A percentile compares a stretch with the other conserved stretches of the same genome.
phyloP scores from a whole-genome alignment of 2,888 invertebrate genomes.

The Eudemis profundana region DNA sequence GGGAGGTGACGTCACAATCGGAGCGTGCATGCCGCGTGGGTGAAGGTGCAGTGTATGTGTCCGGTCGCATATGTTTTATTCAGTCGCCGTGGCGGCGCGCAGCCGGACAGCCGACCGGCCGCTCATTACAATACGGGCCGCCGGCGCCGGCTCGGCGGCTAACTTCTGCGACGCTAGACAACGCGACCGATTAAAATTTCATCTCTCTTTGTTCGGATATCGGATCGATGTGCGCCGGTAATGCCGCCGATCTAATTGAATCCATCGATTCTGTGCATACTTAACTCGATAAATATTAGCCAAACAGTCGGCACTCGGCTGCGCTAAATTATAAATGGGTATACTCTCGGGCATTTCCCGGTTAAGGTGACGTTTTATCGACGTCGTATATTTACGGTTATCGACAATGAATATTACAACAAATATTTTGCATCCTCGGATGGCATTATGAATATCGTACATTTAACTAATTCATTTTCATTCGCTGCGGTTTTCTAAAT shows the following conservation, averaged over 20 bases:
- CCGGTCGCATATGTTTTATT: constrained; percentile 53
- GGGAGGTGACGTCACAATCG: constrained; percentile 30
- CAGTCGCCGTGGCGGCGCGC: constrained; percentile 46
- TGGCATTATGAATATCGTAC: too few relatives aligned
- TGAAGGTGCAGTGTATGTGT: constrained; percentile 37
- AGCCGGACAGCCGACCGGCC: constrained; percentile 53
- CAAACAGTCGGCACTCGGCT: constrained; percentile 14
- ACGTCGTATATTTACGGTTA: not conserved
- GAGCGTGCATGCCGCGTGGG: constrained; percentile 32
- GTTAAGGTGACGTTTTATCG: not conserved
- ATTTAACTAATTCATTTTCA: too few relatives aligned
- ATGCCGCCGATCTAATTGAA: constrained; percentile 69
- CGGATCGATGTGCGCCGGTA: constrained; percentile 75
- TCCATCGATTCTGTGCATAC: constrained; percentile 60
- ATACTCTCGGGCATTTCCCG: not conserved
- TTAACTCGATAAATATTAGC: constrained; percentile 48
- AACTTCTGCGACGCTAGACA: constrained; percentile 73
- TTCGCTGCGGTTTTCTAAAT: too few relatives aligned
- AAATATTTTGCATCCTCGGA: too few relatives aligned
- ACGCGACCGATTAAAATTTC: constrained; percentile 82
- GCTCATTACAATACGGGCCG: constrained; percentile 71
- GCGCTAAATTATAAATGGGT: constrained; percentile 2
- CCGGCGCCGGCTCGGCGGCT: constrained; percentile 65
- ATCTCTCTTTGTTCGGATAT: constrained; percentile 79
- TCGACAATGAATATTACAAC: not conserved